Evolutionary conservation across 2,888 invertebrate genomes (phyloP).

Genomic region (Capitulum mitella): DNA sequence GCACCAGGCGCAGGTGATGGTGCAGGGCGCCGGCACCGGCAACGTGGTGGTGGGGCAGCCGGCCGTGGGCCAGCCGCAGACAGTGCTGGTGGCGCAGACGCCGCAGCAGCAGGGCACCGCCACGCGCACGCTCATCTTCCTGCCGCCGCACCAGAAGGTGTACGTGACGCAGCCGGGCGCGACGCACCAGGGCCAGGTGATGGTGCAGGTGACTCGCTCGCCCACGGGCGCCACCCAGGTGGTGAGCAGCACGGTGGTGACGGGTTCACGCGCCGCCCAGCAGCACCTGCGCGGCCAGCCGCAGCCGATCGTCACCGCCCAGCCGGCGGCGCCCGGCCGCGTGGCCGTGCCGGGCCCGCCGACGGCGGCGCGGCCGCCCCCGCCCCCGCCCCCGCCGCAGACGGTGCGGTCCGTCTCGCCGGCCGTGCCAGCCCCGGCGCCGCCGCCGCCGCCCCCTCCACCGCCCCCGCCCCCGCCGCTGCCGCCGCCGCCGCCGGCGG

Average conservation of each 20-base stretch:
- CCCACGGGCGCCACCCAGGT: not conserved
- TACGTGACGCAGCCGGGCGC: constrained; percentile 23
- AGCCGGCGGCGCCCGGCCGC: constrained; percentile 31
- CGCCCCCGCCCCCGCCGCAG: constrained; percentile 24
- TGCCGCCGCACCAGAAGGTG: constrained; percentile 52
- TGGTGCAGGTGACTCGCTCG: constrained; percentile 23
- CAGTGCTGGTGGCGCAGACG: constrained; percentile 57
- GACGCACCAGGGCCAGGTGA: constrained; percentile 21
- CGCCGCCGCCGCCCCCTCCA: constrained; percentile 29
- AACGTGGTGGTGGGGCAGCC: constrained; percentile 33
- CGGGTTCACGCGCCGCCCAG: constrained; percentile 24
- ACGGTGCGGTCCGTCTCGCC: constrained; percentile 9
- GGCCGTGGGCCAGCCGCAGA: constrained; percentile 56
- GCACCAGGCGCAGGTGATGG: constrained; percentile 34
- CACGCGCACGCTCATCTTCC: constrained; percentile 59
- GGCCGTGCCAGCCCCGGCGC: constrained; percentile 27
- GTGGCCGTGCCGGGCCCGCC: constrained; percentile 11
- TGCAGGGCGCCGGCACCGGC: constrained; percentile 32
- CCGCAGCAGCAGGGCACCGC: constrained; percentile 58
- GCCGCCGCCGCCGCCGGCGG: constrained; percentile 29
- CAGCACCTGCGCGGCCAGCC: constrained; percentile 33
- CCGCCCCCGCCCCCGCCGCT: constrained; percentile 30
- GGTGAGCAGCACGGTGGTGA: constrained; percentile 36
- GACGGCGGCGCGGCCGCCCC: constrained; percentile 22
- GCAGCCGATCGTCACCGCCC: constrained; percentile 28